Conservation (phyloP, 2,888 invertebrate species). For the Molorchus minor region DNA sequence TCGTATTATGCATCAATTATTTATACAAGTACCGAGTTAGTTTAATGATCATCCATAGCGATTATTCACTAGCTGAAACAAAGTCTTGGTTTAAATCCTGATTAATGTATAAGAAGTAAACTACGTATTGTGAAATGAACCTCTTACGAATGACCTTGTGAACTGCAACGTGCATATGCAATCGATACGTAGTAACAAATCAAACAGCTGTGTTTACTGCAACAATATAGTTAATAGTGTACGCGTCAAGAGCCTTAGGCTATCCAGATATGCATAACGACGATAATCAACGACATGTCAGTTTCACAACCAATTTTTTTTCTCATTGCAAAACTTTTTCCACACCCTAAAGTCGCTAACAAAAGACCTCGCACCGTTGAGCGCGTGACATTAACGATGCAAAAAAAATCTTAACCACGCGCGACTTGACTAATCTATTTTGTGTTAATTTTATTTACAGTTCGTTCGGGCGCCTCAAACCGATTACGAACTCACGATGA, state of each 20-base stretch:
- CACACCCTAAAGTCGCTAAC: slow-evolving; percentile 18
- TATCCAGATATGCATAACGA: slow-evolving; percentile 40
- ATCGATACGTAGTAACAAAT: slow-evolving; percentile 53
- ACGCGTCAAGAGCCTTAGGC: slow-evolving; percentile 44
- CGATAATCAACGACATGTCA: slow-evolving; percentile 22
- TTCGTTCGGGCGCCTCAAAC: slow-evolving; percentile 33
- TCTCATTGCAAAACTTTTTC: slow-evolving; percentile 27
- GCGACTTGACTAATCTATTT: not conserved
- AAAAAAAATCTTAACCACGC: not conserved
- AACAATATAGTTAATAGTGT: slow-evolving; percentile 44
- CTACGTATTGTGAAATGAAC: slow-evolving; percentile 49
- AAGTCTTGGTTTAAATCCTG: slow-evolving; percentile 19
- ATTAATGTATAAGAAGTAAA: slow-evolving; percentile 30
- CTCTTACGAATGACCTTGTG: slow-evolving; percentile 53
- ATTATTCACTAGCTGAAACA: too few relatives aligned
- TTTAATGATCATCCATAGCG: too few relatives aligned
- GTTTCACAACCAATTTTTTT: slow-evolving; percentile 30
- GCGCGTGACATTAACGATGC: not conserved
- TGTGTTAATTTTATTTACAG: slow-evolving; percentile 36
- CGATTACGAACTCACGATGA: slow-evolving; percentile 33
- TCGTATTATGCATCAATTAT: too few relatives aligned
- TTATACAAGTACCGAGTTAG: too few relatives aligned
- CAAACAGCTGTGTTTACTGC: slow-evolving; percentile 53
- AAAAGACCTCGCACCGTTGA: slow-evolving; percentile 2
- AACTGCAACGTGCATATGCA: slow-evolving; percentile 52